Base-by-base conservation (phyloP, 2,113 vertebrate species). In the Rhea pennata region DNA sequence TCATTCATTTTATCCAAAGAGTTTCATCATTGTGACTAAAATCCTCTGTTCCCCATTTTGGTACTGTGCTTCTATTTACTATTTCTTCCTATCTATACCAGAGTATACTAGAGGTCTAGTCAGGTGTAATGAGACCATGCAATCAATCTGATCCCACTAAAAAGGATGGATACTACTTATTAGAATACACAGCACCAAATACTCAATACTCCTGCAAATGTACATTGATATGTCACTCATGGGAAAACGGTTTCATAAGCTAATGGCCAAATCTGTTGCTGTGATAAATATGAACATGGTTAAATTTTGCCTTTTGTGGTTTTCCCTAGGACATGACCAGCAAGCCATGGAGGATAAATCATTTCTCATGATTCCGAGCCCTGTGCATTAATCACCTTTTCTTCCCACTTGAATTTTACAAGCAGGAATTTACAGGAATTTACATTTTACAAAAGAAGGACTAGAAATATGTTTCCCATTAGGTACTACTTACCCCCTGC, bases 231-330 rank as follows among this genome's bases (percentile, higher is more conserved):
- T 6, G 15, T 21, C 59, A 54, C 46, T 54, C 36, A 46, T 0
- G 1, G 13, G 50, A 39, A 64, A 90, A 93, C 72, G 12, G 33
- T 42, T 64, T 80, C 69, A 58, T 65, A 92, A 64, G 10, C 54
- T 46, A 54, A 50, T 33, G 66, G 46, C 51, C 4, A 46, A 67
- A 90, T 33, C 3, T 53, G 8, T 39, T 67, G 46, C 51, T 58
- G 53, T 1, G 0, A 0, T 42, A 80, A 86, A 83, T 20, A 77
- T 0, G 54, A 92, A 67, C 16, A 33, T 0, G 0, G 33, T 22
- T 58, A 23, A 36, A 40, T 62, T 53, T 79, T 53, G 24, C 50
- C 44, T 17, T 69, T 64, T 33, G 9, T 26, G 27, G 9, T 58
- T 92, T 88, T 88, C 54, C 29, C 15, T 31, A 62, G 29, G 56